Evolutionary conservation across 2,797 vertebrate genomes (phyloP), one percentile per base, ranked within the genome.

Genomic region (Cheirogaleus major): DNA sequence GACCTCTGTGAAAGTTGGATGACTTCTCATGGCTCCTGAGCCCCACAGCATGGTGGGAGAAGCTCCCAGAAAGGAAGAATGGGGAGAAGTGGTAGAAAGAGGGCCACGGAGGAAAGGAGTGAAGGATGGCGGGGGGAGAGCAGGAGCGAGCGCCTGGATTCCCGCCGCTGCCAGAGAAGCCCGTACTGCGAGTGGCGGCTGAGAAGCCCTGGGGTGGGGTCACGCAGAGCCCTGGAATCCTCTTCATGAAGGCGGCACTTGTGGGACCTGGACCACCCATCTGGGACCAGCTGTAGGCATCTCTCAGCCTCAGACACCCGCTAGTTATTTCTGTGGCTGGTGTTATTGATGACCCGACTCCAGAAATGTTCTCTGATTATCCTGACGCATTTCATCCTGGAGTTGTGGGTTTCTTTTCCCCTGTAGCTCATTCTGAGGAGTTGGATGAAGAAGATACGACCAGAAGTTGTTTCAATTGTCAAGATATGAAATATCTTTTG

Each of bases 401-500:
- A 96, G 22, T 43, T 79, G 79, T 63, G 45, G 57, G 48, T 63
- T 93, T 86, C 35, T 85, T 79, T 65, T 35, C 35, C 35, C 35
- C 32, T 75, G 35, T 52, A 45, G 65, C 59, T 90, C 38, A 59
- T 82, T 93, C 76, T 89, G 7, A 89, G 75, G 78, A 79, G 41
- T 91, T 85, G 2, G 0, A 41, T 18, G 45, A 59, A 86, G 91
- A 84, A 72, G 78, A 73, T 88, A 67, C 0, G 2, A 30, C 14
- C 15, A 76, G 72, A 81, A 78, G 45, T 92, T 76, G 43, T 95
- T 95, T 85, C 52, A 73, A 1, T 55, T 96, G 78, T 90, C 95
- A 93, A 93, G 55, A 85, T 88, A 82, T 0, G 30, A 96, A 87
- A 69, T 88, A 65, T 48, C 76, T 95, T 86, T 80, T 96, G 89